Evolutionary conservation across 2,113 vertebrate species (phyloP), one percentile per base, ranked within the genome.

Genomic region (Limanda limanda): DNA sequence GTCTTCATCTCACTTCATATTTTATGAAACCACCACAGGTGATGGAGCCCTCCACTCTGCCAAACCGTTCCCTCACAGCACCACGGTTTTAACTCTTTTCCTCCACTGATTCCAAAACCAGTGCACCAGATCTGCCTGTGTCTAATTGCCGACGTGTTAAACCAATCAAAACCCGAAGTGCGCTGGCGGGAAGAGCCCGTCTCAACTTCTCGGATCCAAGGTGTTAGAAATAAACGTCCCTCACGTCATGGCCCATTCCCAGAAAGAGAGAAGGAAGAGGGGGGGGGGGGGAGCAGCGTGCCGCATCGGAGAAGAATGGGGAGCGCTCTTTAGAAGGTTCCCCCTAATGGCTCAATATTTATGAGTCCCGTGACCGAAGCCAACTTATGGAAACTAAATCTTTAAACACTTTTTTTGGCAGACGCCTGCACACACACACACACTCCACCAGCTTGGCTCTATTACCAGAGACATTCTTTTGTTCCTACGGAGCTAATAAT

Each of bases 381-480:
- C 88, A 94, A 91, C 92, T 92, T 93, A 92, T 94, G 94, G 95
- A 94, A 95, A 95, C 94, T 92, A 95, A 94, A 95, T 94, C 91
- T 91, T 95, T 92, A 89, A 95, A 93, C 94, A 92, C 92, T 94
- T 90, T 89, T 90, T 92, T 96, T 91, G 89, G 35, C 58, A 59
- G 31, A 42, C 37, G n/a, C 12, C 13, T 35, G n/a, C 40, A 63
- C 71, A 68, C 90, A 63, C 71, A 68, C 90, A 92, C 88, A 86
- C 92, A 92, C 93, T 93, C 83, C 79, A 73, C 76, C 76, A 87
- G 91, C 84, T 87, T 86, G 93, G 92, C 90, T 95, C 96, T 95
- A 95, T 96, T 96, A 96, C 92, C 93, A 94, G 95, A 91, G 92
- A 95, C 92, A 95, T 96, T 95, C 96, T 96, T 98, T 98, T 98